Conservation (phyloP, 2,113 vertebrate genomes). For the Bolborhynchus lineola region DNA sequence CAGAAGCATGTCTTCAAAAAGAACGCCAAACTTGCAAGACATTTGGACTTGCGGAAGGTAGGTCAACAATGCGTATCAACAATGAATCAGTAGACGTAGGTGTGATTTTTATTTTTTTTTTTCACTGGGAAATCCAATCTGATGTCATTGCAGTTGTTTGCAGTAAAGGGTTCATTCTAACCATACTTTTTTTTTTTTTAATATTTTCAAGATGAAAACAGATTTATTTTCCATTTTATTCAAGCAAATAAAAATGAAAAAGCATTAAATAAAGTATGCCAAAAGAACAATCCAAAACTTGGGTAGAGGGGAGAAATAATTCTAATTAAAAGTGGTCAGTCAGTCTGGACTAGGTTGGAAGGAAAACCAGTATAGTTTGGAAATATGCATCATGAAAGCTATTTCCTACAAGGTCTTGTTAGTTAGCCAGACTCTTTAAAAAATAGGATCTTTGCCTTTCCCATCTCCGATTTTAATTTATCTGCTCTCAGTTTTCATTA, state of each 20-base stretch:
- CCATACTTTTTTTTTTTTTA: fast-evolving
- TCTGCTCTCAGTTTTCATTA: neutral
- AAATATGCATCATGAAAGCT: neutral
- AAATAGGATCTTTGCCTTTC: neutral
- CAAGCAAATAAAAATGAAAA: neutral
- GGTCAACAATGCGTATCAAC: neutral
- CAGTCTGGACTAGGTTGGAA: neutral
- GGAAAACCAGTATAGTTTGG: neutral
- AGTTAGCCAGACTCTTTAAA: neutral
- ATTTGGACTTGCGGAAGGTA: neutral
- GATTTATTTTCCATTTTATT: neutral
- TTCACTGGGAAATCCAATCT: fast-evolving
- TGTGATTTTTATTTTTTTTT: neutral
- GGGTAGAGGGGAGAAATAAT: neutral
- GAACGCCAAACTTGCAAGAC: neutral
- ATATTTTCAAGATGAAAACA: neutral
- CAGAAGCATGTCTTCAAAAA: neutral
- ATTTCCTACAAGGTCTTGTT: neutral
- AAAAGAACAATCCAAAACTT: neutral
- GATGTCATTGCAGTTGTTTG: neutral
- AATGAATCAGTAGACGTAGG: neutral
- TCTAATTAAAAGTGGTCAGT: neutral
- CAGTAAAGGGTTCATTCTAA: neutral
- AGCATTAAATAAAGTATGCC: neutral
- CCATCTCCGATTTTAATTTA: neutral